These are phyloP conservation scores for Halyomorpha halys DNA, from an alignment of 1,140 invertebrate genomes.

Conservation along the genomic window DNA sequence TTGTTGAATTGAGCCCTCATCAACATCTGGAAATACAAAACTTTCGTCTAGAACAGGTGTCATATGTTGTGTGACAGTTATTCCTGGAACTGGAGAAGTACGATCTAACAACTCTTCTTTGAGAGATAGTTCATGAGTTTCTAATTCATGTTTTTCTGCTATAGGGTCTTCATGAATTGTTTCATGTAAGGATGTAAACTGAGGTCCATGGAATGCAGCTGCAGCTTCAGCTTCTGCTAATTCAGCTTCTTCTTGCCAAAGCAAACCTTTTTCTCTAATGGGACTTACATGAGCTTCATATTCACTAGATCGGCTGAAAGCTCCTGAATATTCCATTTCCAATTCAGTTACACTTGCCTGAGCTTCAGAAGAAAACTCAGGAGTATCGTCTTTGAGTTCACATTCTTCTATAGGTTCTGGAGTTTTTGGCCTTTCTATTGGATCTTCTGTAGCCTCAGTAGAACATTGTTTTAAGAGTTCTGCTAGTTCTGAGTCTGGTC, in stretches of 20 bases:
- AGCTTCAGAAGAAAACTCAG: constrained; percentile 34
- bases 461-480: constrained; percentile 36
- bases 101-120: constrained; percentile 39
- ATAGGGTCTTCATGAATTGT: constrained; percentile 45
- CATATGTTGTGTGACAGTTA: constrained; percentile 55
- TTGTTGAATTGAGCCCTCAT: constrained; percentile 42
- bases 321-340: constrained; percentile 32
- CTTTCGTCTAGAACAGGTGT: constrained; percentile 38
- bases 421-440: constrained; percentile 41
- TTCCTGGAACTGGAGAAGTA: constrained; percentile 49
- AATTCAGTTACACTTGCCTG: constrained; percentile 33
- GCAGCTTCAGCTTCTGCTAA: constrained; percentile 43
- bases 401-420: constrained; percentile 40
- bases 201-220: constrained; percentile 39
- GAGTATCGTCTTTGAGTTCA: constrained; percentile 37
- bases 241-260: constrained; percentile 35
- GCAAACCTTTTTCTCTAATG: constrained; percentile 30
- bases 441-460: constrained; percentile 36
- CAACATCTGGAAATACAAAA: constrained; percentile 43
- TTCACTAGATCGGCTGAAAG: constrained; percentile 31
- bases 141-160: constrained; percentile 43
- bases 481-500: constrained; percentile 38
- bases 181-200: constrained; percentile 36
- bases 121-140: constrained; percentile 38
- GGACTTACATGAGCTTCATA: constrained; percentile 33